phyloP scores from a whole-genome alignment of 2,797 vertebrate species.

The Mormyrus hasselquistii region DNA sequence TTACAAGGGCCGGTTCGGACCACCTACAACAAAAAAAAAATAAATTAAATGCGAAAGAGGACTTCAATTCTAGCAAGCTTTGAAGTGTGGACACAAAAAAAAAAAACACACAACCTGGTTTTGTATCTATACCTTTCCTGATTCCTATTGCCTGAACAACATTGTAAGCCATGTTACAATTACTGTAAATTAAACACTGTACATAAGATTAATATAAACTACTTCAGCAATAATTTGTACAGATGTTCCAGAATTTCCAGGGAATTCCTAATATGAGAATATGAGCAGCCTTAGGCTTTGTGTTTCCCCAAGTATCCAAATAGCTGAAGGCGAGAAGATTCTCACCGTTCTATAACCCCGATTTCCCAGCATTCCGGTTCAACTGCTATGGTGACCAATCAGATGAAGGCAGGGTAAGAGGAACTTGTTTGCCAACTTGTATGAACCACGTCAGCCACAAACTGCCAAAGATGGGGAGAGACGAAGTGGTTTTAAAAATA shows the following conservation, averaged over 20 bases:
- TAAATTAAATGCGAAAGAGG: not conserved
- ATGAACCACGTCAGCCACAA: not conserved
- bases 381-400: not conserved
- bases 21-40: not conserved
- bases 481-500: not conserved
- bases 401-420: not conserved
- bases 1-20: not conserved
- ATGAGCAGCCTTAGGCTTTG: not conserved
- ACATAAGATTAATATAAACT: not conserved
- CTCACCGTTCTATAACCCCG: not conserved
- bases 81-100: not conserved
- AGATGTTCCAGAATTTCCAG: not conserved
- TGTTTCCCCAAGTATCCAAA: not conserved
- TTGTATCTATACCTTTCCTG: not conserved
- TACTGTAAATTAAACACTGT: not conserved
- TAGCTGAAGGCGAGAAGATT: not conserved
- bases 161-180: not conserved
- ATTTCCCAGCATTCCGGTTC: not conserved
- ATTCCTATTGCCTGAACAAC: not conserved
- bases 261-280: not conserved
- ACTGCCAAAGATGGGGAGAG: not conserved
- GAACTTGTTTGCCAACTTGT: not conserved
- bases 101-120: not conserved
- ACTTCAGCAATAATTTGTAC: not conserved
- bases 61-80: not conserved